phyloP scores from a whole-genome alignment of 2,797 vertebrate species.

The Intellagama lesueurii region DNA sequence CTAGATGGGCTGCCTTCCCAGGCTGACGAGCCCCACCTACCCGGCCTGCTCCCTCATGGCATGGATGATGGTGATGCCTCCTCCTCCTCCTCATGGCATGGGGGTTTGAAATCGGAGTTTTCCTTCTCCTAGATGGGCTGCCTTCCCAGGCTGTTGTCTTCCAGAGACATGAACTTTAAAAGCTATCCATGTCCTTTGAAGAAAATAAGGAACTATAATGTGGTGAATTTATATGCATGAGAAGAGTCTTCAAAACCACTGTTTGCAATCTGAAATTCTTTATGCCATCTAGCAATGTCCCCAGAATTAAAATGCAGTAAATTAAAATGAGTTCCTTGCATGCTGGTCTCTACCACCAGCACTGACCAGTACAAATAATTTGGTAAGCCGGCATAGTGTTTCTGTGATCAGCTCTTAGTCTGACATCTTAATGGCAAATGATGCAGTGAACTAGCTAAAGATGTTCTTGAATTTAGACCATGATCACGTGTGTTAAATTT shows the following conservation, averaged over 20 bases:
- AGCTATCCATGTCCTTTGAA: conserved; percentile 84
- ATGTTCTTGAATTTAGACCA: neutral
- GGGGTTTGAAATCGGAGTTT: too few species aligned
- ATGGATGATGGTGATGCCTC: too few species aligned
- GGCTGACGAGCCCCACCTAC: too few species aligned
- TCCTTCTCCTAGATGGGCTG: too few species aligned
- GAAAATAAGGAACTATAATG: neutral
- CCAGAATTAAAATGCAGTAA: neutral
- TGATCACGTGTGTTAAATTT: neutral
- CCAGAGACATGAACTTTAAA: conserved; percentile 92
- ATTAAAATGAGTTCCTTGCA: neutral
- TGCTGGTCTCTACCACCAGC: neutral
- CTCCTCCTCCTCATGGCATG: too few species aligned
- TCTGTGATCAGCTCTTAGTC: neutral
- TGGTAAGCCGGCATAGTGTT: neutral
- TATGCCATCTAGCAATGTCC: too few species aligned
- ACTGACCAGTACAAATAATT: neutral
- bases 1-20: too few species aligned
- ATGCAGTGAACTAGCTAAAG: neutral
- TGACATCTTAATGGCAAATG: too few species aligned
- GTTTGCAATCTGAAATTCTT: rapidly evolving
- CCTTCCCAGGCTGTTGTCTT: too few species aligned
- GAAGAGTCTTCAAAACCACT: neutral
- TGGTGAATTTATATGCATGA: neutral
- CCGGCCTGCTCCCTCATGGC: too few species aligned